Evolutionary conservation across 2,113 vertebrate genomes (phyloP).

Genomic region (Callipepla californica): DNA sequence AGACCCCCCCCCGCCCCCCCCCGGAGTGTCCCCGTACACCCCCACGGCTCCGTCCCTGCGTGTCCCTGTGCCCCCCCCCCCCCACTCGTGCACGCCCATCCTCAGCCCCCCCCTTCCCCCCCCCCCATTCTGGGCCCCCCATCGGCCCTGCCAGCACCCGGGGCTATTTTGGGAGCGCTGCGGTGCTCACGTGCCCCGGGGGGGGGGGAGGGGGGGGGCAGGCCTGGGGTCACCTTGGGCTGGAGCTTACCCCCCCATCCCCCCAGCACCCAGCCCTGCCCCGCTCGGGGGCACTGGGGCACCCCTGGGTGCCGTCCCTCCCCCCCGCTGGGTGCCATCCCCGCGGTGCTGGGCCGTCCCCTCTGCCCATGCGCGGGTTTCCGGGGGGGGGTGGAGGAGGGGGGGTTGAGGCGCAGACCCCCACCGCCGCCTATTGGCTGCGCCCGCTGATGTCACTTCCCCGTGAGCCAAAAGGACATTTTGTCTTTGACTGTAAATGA

Average conservation of each 20-base stretch:
- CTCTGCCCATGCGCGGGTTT: no score
- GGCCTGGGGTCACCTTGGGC: conserved; percentile 1
- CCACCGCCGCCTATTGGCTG: background rate
- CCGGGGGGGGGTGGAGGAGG: no score
- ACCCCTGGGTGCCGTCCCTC: background rate
- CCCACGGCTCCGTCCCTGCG: background rate
- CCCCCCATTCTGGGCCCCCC: background rate
- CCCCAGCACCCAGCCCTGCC: no score
- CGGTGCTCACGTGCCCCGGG: background rate
- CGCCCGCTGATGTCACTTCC: conserved; percentile 8
- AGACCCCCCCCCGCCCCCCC: background rate
- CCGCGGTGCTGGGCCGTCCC: background rate
- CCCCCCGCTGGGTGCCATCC: background rate
- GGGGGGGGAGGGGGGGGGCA: background rate
- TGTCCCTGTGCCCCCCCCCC: background rate
- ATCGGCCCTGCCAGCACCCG: background rate
- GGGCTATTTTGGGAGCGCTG: background rate
- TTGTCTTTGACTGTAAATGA: conserved; percentile 38
- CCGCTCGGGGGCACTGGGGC: background rate
- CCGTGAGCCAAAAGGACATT: conserved; percentile 48
- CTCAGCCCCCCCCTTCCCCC: background rate
- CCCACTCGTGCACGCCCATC: background rate
- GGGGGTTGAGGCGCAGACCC: no score
- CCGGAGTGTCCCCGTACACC: background rate
- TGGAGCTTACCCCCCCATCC: background rate